phyloP scores from a whole-genome alignment of 1,140 invertebrate genomes.

The Calliopsis andreniformis region DNA sequence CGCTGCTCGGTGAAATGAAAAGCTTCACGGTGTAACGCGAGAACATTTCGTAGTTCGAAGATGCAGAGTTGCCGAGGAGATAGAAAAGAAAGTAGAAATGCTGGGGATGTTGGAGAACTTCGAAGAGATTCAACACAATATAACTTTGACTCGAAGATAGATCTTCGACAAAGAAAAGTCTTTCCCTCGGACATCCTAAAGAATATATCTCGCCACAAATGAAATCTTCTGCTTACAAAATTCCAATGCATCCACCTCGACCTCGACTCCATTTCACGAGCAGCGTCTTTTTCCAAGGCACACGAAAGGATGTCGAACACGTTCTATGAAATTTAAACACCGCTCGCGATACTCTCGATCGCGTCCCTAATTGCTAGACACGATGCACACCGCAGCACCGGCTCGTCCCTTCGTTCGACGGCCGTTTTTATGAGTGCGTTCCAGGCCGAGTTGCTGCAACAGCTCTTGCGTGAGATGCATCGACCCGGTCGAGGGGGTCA shows the following conservation, averaged over 20 bases:
- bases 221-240: too few relatives aligned
- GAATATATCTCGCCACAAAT: too few relatives aligned
- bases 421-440: constrained; percentile 1
- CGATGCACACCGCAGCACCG: neutral
- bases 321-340: neutral
- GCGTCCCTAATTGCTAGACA: neutral
- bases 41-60: neutral
- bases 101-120: too few relatives aligned
- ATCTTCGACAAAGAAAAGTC: too few relatives aligned
- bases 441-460: constrained; percentile 6
- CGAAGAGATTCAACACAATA: too few relatives aligned
- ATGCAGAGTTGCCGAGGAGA: neutral
- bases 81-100: too few relatives aligned
- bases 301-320: too few relatives aligned
- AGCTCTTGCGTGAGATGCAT: constrained; percentile 54
- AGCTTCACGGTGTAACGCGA: neutral
- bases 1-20: neutral
- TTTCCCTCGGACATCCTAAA: too few relatives aligned
- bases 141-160: too few relatives aligned
- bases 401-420: neutral
- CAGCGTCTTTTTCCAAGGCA: too few relatives aligned
- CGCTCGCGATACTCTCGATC: neutral
- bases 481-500: constrained; percentile 57
- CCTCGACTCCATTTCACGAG: too few relatives aligned
- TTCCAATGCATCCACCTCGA: too few relatives aligned